phyloP scores from a whole-genome alignment of 2,113 vertebrate species.

The Hippopotamus amphibius region DNA sequence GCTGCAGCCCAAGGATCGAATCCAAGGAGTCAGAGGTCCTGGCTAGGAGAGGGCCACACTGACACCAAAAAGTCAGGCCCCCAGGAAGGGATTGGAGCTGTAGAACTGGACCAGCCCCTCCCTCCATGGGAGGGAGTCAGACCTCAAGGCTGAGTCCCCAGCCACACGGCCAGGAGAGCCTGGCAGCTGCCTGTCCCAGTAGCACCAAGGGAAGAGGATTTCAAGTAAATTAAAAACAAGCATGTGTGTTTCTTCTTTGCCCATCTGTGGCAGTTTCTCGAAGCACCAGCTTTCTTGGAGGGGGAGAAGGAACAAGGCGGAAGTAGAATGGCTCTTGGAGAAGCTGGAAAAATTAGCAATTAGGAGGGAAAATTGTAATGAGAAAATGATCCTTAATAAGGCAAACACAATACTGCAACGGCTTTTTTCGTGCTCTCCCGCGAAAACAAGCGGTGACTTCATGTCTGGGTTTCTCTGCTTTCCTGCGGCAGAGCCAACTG shows the following conservation, averaged over 20 bases:
- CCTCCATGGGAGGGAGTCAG: rapidly evolving
- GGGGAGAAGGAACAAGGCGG: background rate
- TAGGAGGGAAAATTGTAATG: constrained; percentile 79
- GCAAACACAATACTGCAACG: constrained; percentile 80
- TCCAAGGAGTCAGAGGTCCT: background rate
- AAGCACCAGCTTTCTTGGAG: constrained; percentile 74
- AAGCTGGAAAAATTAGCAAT: constrained; percentile 82
- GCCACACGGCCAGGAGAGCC: background rate
- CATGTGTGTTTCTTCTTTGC: constrained; percentile 80
- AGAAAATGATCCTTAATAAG: constrained; percentile 83
- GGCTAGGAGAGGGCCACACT: background rate
- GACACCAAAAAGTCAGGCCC: background rate
- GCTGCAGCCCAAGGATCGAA: too few species aligned
- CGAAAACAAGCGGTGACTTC: constrained; percentile 88
- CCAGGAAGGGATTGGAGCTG: rapidly evolving
- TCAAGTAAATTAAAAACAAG: constrained; percentile 76
- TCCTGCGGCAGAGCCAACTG: constrained; percentile 82
- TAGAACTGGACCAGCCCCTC: rapidly evolving
- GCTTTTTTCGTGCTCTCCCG: constrained; percentile 67
- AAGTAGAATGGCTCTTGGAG: constrained; percentile 74
- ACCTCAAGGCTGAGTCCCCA: background rate
- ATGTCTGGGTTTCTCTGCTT: constrained; percentile 86
- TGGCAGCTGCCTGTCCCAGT: constrained; percentile 70
- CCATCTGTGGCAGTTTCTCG: constrained; percentile 80
- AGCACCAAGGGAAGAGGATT: constrained; percentile 77